These are phyloP conservation scores for Drosophila nannoptera DNA, from an alignment of 1,140 invertebrate genomes.

Conservation along the genomic window DNA sequence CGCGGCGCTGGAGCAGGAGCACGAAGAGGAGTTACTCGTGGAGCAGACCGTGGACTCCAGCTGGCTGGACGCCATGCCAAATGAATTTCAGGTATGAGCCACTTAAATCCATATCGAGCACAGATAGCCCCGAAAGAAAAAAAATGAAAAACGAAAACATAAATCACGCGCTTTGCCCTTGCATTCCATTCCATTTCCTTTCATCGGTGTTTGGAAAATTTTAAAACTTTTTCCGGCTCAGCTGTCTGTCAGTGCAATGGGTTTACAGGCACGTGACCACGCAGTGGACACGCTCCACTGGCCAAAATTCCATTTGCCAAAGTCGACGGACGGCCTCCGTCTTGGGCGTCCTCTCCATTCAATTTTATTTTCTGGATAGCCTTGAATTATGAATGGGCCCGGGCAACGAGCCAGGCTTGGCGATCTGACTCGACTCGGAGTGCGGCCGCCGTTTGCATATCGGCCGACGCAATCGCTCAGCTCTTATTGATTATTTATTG, in stretches of 20 bases:
- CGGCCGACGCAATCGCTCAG: slow-evolving; percentile 12
- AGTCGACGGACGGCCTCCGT: slow-evolving; percentile 10
- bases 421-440: too few species aligned
- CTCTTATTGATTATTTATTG: slow-evolving; percentile 38
- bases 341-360: not conserved
- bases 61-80: slow-evolving; percentile 69
- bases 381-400: too few species aligned
- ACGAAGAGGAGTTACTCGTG: slow-evolving; percentile 36
- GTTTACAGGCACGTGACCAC: slow-evolving; percentile 64
- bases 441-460: not conserved
- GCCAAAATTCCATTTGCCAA: slow-evolving; percentile 52
- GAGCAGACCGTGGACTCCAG: slow-evolving; percentile 50
- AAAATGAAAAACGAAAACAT: slow-evolving; percentile 44
- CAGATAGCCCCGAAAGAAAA: slow-evolving; percentile 41
- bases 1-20: slow-evolving; percentile 26
- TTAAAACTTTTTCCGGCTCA: slow-evolving; percentile 56
- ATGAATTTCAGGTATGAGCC: slow-evolving; percentile 68
- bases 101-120: slow-evolving; percentile 45
- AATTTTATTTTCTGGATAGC: not conserved
- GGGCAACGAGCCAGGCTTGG: too few species aligned
- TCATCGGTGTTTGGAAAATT: slow-evolving; percentile 41
- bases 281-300: slow-evolving; percentile 57
- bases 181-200: too few species aligned
- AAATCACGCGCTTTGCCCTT: slow-evolving; percentile 54
- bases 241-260: slow-evolving; percentile 41